Evolutionary conservation across 2,113 vertebrate genomes (phyloP), one percentile per base, ranked within the genome.

Genomic region (Progne subis): DNA sequence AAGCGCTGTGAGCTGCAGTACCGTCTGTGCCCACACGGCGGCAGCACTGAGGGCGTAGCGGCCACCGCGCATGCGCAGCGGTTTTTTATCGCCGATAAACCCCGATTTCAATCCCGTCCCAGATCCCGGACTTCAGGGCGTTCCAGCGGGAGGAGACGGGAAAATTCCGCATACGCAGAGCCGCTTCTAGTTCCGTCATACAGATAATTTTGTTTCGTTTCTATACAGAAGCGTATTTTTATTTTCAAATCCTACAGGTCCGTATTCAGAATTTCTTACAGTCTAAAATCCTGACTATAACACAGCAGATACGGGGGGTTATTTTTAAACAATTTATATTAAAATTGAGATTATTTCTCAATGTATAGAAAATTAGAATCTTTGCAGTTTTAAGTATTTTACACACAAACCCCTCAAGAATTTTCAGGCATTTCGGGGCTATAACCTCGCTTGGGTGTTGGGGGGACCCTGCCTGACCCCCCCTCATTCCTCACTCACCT

Each of bases 1-100:
- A n/a, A n/a, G n/a, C n/a, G n/a, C n/a, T n/a, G n/a, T n/a, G n/a
- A n/a, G n/a, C n/a, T n/a, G n/a, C n/a, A n/a, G n/a, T n/a, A 2
- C 65, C 55, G 23, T 2, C 0, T 1, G 34, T 43, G 18, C 12
- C 55, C 79, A n/a, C 44, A n/a, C 3, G 34, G 34, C 44, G 34
- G 79, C 53, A 18, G 34, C 53, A n/a, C 34, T 1, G 53, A 21
- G 23, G 3, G 5, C 1, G 4, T 0, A 2, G 11, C 1, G 2
- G 6, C 2, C 28, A 11, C 11, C 0, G 64, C 53, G 29, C 78
- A n/a, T 28, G 64, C 53, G 64, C 44, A 8, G 10, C 0, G 37
- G 37, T 37, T 37, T 37, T 37, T 37, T 37, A 37, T 8, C 37
- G 37, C 8, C 37, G 37, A 37, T 37, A 5, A 39, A 6, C 5